Conservation (phyloP, 2,113 vertebrate species). For the Salvator merianae region DNA sequence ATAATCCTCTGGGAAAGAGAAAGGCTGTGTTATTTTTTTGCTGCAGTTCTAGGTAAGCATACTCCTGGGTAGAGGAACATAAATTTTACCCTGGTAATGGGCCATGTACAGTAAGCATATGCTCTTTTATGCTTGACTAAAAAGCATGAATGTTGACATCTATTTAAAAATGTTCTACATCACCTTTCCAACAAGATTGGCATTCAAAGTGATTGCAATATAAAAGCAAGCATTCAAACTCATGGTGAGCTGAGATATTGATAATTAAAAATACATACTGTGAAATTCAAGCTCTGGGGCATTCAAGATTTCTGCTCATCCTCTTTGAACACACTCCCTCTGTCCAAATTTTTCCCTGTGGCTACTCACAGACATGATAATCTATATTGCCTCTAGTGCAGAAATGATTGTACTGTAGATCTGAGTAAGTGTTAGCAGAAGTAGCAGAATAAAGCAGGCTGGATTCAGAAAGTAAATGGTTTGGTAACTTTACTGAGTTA, state of each 20-base stretch:
- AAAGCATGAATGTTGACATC: not conserved
- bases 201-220: not conserved
- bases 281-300: not conserved
- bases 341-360: not conserved
- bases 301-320: not conserved
- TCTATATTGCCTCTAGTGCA: not conserved
- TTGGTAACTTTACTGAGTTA: too few relatives aligned
- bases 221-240: not conserved
- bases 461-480: too few relatives aligned
- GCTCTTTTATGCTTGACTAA: not conserved
- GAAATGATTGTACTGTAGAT: not conserved
- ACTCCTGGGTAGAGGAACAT: not conserved
- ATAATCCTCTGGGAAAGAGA: too few relatives aligned
- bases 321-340: not conserved
- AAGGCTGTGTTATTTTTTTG: too few relatives aligned
- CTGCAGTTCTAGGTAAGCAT: too few relatives aligned
- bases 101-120: not conserved
- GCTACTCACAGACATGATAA: not conserved
- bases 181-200: not conserved
- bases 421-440: not conserved
- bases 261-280: not conserved
- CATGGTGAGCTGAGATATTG: not conserved
- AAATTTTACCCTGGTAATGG: not conserved
- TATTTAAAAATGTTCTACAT: not conserved
- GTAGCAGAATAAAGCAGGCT: too few relatives aligned